Evolutionary conservation across 2,797 vertebrate genomes (phyloP).

Genomic region (Kryptopterus vitreolus): DNA sequence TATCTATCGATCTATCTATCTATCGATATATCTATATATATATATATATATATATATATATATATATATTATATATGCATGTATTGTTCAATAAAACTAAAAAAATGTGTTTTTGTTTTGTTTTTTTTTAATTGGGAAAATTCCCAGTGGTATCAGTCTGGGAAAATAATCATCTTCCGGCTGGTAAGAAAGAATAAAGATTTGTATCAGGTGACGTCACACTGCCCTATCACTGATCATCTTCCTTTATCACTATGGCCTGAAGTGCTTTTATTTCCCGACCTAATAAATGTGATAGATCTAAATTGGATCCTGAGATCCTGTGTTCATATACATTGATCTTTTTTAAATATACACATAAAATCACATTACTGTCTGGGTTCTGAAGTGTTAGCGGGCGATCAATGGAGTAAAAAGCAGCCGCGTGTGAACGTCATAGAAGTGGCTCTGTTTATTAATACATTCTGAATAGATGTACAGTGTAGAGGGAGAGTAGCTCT

Average conservation of each 20-base stretch:
- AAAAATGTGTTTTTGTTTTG: too few relatives aligned
- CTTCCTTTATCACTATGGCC: not conserved
- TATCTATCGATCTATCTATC: too few relatives aligned
- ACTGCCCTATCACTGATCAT: not conserved
- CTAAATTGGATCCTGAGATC: not conserved
- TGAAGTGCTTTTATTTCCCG: not conserved
- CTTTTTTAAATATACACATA: not conserved
- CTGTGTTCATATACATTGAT: not conserved
- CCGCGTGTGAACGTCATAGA: not conserved
- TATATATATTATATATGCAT: too few relatives aligned
- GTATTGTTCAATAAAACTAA: too few relatives aligned
- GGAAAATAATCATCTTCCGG: not conserved
- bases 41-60: too few relatives aligned
- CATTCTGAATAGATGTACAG: slow-evolving; percentile 5
- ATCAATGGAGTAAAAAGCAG: not conserved
- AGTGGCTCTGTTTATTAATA: slow-evolving; percentile 3
- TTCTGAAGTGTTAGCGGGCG: too few relatives aligned
- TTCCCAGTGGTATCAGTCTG: not conserved
- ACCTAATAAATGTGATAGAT: not conserved
- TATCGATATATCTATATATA: too few relatives aligned
- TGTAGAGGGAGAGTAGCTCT: not conserved
- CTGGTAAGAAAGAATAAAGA: too few relatives aligned
- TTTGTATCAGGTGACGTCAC: not conserved
- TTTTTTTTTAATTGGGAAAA: too few relatives aligned
- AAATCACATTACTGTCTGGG: not conserved